Percentiles rank a stretch among this genome's conserved stretches.
These are phyloP conservation scores for Gymnogyps californianus DNA, from an alignment of 2,113 vertebrate genomes.

Conservation along the genomic window DNA sequence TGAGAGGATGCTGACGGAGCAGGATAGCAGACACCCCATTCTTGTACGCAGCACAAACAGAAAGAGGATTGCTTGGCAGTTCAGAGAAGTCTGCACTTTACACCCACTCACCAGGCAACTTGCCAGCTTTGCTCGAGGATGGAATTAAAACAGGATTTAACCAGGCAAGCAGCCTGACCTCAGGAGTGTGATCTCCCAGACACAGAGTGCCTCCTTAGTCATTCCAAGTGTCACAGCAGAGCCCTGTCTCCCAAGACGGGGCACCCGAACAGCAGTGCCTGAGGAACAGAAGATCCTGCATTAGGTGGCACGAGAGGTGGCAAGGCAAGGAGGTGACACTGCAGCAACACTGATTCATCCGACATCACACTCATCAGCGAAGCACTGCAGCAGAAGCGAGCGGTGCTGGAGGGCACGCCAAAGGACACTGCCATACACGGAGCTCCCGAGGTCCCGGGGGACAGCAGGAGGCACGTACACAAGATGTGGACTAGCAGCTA, in stretches of 20 bases:
- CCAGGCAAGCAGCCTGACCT: conserved; percentile 35
- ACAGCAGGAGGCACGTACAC: neutral
- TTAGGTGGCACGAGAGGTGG: conserved; percentile 4
- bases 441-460: neutral
- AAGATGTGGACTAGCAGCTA: neutral
- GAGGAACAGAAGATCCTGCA: neutral
- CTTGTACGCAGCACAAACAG: neutral
- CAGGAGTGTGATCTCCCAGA: conserved; percentile 10
- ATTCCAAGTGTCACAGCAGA: neutral
- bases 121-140: neutral
- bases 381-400: neutral
- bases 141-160: conserved; percentile 43
- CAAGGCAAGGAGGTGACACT: neutral
- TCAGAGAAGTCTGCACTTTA: neutral
- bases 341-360: conserved; percentile 8
- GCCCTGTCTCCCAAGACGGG: neutral
- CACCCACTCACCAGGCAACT: conserved; percentile 31
- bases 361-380: neutral
- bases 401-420: neutral
- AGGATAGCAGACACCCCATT: neutral
- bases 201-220: neutral
- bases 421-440: neutral
- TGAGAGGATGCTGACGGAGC: neutral
- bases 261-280: neutral
- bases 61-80: conserved; percentile 16